These are phyloP conservation scores for Glyptemys insculpta DNA, from an alignment of 2,797 vertebrate species.

Conservation along the genomic window DNA sequence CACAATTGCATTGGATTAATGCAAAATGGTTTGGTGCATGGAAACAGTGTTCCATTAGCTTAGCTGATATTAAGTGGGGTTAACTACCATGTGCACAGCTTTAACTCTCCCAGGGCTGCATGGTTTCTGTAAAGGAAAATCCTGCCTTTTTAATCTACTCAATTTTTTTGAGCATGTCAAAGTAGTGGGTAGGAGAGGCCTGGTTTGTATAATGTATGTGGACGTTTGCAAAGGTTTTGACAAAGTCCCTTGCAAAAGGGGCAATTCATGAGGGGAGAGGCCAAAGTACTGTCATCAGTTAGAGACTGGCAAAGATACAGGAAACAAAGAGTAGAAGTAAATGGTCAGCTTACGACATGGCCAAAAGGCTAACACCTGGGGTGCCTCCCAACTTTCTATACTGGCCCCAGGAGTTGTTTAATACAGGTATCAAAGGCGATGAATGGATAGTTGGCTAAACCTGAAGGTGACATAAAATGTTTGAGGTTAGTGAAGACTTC, in stretches of 20 bases:
- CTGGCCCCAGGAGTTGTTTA: neutral
- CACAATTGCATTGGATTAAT: rapidly evolving
- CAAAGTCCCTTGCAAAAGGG: conserved; percentile 17
- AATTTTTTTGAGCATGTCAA: conserved; percentile 44
- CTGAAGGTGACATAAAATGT: neutral
- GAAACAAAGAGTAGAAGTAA: neutral
- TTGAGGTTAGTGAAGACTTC: neutral
- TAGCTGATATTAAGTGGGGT: neutral
- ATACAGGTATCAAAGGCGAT: rapidly evolving
- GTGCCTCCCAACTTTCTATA: neutral
- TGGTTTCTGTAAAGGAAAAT: neutral
- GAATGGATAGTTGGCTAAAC: neutral
- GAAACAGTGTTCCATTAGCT: rapidly evolving
- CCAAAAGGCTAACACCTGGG: rapidly evolving
- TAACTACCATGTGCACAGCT: neutral
- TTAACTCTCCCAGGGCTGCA: rapidly evolving
- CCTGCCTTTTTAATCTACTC: neutral
- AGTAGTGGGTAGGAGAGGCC: neutral
- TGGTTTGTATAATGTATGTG: neutral
- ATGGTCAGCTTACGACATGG: neutral
- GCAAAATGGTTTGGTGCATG: rapidly evolving
- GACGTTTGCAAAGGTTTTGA: conserved; percentile 5
- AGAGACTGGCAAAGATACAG: neutral
- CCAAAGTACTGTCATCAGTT: neutral
- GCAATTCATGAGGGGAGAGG: neutral